These are phyloP conservation scores for Lordiphosa mommai DNA, from an alignment of 1,140 invertebrate species.

Conservation along the genomic window DNA sequence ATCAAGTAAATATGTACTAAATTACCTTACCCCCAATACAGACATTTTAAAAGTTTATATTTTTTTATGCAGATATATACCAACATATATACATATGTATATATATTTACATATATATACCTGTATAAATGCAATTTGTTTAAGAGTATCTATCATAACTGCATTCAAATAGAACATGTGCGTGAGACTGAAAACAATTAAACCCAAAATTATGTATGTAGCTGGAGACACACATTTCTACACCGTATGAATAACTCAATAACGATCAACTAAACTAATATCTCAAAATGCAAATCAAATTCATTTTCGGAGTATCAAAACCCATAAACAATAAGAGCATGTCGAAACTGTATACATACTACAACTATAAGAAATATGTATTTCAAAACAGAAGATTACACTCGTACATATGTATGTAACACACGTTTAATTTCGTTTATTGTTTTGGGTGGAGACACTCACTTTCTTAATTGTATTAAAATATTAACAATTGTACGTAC, in stretches of 20 bases:
- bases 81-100: slow-evolving; percentile 11
- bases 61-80: slow-evolving; percentile 39
- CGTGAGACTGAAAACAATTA: slow-evolving; percentile 49
- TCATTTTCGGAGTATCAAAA: slow-evolving; percentile 5
- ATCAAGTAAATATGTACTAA: slow-evolving; percentile 69
- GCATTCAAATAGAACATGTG: slow-evolving; percentile 43
- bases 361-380: slow-evolving; percentile 6
- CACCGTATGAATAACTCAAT: slow-evolving; percentile 21
- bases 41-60: slow-evolving; percentile 69
- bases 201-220: slow-evolving; percentile 26
- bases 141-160: slow-evolving; percentile 26
- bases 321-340: slow-evolving; percentile 10
- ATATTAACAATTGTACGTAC: too few relatives aligned
- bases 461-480: too few relatives aligned
- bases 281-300: slow-evolving; percentile 50
- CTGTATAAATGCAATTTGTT: slow-evolving; percentile 18
- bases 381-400: slow-evolving; percentile 4
- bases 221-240: slow-evolving; percentile 36
- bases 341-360: slow-evolving; percentile 12
- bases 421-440: slow-evolving; percentile 2
- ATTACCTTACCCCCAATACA: slow-evolving; percentile 26
- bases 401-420: slow-evolving; percentile 10
- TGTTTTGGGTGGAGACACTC: neutral
- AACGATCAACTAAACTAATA: slow-evolving; percentile 33
- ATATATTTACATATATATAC: slow-evolving; percentile 9